Base-by-base conservation (phyloP, 37 sponge, comb jelly and placozoan species). In the Beroe ovata region DNA sequence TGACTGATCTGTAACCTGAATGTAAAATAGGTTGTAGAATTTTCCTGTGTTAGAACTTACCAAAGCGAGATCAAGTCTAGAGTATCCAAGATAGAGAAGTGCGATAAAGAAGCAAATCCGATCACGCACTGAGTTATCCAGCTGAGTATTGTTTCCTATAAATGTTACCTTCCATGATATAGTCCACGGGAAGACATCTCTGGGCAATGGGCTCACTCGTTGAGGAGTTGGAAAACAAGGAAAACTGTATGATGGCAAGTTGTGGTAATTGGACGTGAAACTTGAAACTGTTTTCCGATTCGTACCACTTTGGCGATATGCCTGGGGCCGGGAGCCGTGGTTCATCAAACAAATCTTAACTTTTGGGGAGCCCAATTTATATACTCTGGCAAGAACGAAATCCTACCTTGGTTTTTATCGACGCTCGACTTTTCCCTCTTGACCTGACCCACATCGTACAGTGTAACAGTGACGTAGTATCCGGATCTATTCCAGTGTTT, bases 1-100 rank as follows among this genome's bases (percentile, higher is more conserved):
- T 92, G 8, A 99, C 93, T 38, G 95, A 93, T 34, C 99, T 92
- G 91, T 92, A 99, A 11, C 99, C 99, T 18, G 93, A 6, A 91
- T 3, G 22, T 23, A 34, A 25, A 47, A 11, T 47, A n/a, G n/a
- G n/a, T n/a, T n/a, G n/a, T n/a, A n/a, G n/a, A n/a, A n/a, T n/a
- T n/a, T n/a, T n/a, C n/a, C n/a, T n/a, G n/a, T n/a, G n/a, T n/a
- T n/a, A n/a, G n/a, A n/a, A n/a, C n/a, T n/a, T n/a, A n/a, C n/a
- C n/a, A n/a, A n/a, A n/a, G n/a, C n/a, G n/a, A n/a, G n/a, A n/a
- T n/a, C n/a, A n/a, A n/a, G n/a, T n/a, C n/a, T n/a, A n/a, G n/a
- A n/a, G n/a, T n/a, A n/a, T n/a, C n/a, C n/a, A n/a, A n/a, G n/a
- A n/a, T n/a, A n/a, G n/a, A n/a, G n/a, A n/a, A n/a, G n/a, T n/a